Base-by-base conservation (phyloP, 53 echinoderm and acorn worm genomes). In the Actinopyga echinites region DNA sequence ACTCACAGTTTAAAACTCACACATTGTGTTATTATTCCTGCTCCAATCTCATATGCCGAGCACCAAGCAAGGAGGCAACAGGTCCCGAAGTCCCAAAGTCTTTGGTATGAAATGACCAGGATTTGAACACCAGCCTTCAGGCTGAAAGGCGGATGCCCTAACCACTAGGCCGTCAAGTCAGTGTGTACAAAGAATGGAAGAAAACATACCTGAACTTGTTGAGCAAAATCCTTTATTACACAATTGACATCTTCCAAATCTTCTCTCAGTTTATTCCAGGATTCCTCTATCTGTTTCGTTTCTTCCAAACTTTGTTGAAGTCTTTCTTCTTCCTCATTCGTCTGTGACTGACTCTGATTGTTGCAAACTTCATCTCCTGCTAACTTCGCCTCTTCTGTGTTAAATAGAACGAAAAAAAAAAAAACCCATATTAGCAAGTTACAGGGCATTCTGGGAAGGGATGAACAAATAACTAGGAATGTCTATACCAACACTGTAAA, bases 201-300 rank as follows among this genome's bases (percentile, higher is more conserved):
- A 22, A 9, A 5, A 66, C 75, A 75, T 83, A 95, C 99, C 90
- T 92, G 32, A 20, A 99, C 89, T 58, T 92, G 90, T 42, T 90
- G 83, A 65, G 99, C 88, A 87, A 99, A 99, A 80, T 99, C 91
- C 61, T 99, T 94, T 13, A 95, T 92, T 58, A 92, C 33, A 4
- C 90, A 75, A 64, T 92, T 91, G 3, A 99, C 59, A 56, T 92
- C 91, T 29, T 90, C 83, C 23, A 99, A 86, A 56, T 95, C 94
- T 29, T 79, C 88, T 84, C 83, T 88, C 8, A 99, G 58, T 31
- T 86, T 83, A 34, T 87, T 82, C 99, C 94, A 92, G 0, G 99
- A 90, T 58, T 99, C 94, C 75, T 92, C 79, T 5, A 87, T 90
- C 13, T 80, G 84, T 32, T 88, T 86, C 12, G 83, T 74, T 35